Percentiles rank a stretch among this genome's conserved stretches.
Evolutionary conservation across 2,113 vertebrate species (phyloP).

Genomic region (Heterotis niloticus): DNA sequence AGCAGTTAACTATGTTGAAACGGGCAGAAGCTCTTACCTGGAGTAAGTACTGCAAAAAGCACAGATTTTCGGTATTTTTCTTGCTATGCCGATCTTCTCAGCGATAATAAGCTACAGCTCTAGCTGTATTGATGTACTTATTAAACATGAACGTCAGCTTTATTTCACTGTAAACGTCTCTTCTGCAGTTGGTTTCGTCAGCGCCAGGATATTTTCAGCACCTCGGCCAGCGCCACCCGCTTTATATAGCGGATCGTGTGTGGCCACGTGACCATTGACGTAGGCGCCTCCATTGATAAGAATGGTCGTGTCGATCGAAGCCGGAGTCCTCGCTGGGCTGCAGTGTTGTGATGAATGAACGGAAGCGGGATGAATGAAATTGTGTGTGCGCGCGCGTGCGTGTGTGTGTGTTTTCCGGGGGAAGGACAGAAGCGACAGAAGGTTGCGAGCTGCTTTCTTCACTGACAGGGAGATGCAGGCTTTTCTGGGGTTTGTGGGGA

Average conservation of each 20-base stretch:
- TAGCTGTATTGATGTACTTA: not conserved
- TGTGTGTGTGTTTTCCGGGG: not conserved
- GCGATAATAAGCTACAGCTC: not conserved
- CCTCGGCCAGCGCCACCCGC: conserved; percentile 53
- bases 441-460: conserved; percentile 23
- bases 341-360: conserved; percentile 53
- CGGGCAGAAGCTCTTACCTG: conserved; percentile 27
- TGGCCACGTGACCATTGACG: conserved; percentile 52
- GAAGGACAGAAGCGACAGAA: conserved; percentile 28
- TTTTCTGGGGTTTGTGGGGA: no score
- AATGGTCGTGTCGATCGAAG: conserved; percentile 47
- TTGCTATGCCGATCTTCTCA: conserved; percentile 30
- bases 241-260: conserved; percentile 41
- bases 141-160: not conserved
- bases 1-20: not conserved
- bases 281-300: conserved; percentile 54
- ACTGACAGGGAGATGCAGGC: no score
- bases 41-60: conserved; percentile 29
- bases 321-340: conserved; percentile 43
- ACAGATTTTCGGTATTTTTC: conserved; percentile 13
- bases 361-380: conserved; percentile 51
- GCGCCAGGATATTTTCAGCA: conserved; percentile 52
- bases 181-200: conserved; percentile 22
- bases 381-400: conserved; percentile 9
- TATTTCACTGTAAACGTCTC: conserved; percentile 8